Conservation (phyloP, 1,140 invertebrate genomes). For the Zaprionus africanus region DNA sequence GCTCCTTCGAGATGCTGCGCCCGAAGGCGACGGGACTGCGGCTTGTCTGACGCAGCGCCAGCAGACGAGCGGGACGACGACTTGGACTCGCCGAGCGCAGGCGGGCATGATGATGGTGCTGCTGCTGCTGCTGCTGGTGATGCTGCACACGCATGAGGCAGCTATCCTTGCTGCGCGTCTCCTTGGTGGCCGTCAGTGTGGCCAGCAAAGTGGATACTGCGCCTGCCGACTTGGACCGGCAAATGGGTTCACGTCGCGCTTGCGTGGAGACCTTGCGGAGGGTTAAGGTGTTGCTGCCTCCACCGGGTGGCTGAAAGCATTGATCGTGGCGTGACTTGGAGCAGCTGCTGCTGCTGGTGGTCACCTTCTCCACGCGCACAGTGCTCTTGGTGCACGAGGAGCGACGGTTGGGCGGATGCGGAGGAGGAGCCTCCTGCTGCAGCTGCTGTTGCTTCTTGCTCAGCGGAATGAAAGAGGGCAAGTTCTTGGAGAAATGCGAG, state of each 20-base stretch:
- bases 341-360: conserved; percentile 35
- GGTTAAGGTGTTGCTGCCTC: conserved; percentile 60
- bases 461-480: conserved; percentile 85
- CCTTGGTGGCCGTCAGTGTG: conserved; percentile 58
- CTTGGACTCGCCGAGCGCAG: conserved; percentile 69
- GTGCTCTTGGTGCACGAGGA: conserved; percentile 89
- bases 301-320: conserved; percentile 85
- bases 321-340: conserved; percentile 85
- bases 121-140: conserved; percentile 59
- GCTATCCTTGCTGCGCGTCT: conserved; percentile 50
- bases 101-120: conserved; percentile 63
- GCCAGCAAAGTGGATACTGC: conserved; percentile 70
- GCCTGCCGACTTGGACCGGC: conserved; percentile 75
- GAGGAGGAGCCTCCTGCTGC: conserved; percentile 52
- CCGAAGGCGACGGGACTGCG: conserved; percentile 84
- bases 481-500: conserved; percentile 82
- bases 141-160: conserved; percentile 63
- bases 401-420: conserved; percentile 84
- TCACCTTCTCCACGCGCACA: conserved; percentile 81
- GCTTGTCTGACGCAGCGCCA: conserved; percentile 69
- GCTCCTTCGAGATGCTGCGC: conserved; percentile 81
- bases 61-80: conserved; percentile 48
- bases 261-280: conserved; percentile 57
- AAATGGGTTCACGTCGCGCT: conserved; percentile 59
- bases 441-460: conserved; percentile 56